Percentiles rank a stretch among this genome's conserved stretches.
Conservation (phyloP, 2,113 vertebrate genomes). For the Propithecus coquereli region DNA sequence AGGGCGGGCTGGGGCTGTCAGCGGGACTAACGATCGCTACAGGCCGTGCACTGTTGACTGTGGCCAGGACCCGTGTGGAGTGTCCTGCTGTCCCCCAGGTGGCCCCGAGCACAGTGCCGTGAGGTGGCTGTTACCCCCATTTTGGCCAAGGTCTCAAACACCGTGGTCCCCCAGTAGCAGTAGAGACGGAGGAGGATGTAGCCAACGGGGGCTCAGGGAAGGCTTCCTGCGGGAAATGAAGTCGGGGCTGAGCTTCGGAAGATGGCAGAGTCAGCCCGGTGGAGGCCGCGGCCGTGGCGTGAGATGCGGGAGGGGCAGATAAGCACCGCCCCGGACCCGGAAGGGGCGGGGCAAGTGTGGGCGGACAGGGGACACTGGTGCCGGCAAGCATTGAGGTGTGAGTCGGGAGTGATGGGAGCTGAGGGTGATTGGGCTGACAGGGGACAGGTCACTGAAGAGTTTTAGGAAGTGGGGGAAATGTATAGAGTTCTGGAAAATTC, state of each 20-base stretch:
- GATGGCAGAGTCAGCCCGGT: not conserved
- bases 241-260: not conserved
- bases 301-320: not conserved
- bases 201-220: not conserved
- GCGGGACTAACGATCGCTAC: fast-evolving
- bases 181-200: not conserved
- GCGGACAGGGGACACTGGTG: fast-evolving
- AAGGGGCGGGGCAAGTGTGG: fast-evolving
- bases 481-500: not conserved
- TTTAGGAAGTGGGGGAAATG: not conserved
- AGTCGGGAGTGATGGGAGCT: not conserved
- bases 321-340: not conserved
- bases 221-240: not conserved
- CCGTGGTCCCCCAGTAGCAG: not conserved
- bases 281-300: too few relatives aligned
- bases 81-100: too few relatives aligned
- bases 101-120: fast-evolving
- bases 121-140: not conserved
- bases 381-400: not conserved
- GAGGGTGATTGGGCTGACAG: not conserved
- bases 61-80: not conserved
- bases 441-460: not conserved
- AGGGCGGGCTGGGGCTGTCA: fast-evolving
- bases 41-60: not conserved
- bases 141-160: not conserved